Conservation (phyloP, 2,888 invertebrate species). For the Neoaliturus tenellus region DNA sequence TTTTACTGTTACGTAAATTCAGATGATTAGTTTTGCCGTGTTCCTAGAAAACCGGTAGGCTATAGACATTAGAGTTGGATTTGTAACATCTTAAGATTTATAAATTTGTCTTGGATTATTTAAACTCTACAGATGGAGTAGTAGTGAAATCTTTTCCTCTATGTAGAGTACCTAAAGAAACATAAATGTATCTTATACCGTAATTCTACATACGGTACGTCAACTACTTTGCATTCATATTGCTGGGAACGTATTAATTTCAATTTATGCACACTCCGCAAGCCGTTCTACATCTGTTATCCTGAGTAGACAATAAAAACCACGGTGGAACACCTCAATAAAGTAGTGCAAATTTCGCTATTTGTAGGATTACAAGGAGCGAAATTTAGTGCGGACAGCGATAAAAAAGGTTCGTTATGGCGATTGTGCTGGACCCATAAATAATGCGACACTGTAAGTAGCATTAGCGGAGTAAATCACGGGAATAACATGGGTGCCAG, state of each 20-base stretch:
- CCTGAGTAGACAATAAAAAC: not conserved
- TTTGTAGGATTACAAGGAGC: conserved; percentile 26
- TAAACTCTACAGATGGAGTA: no score
- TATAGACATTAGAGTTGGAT: no score
- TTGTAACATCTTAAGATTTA: no score
- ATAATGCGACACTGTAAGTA: conserved; percentile 34
- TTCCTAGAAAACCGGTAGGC: no score
- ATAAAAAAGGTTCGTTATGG: conserved; percentile 42
- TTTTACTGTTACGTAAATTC: no score
- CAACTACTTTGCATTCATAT: not conserved
- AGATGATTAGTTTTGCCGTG: no score
- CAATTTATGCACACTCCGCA: not conserved
- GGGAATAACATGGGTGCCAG: not conserved
- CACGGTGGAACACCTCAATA: not conserved
- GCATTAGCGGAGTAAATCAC: conserved; percentile 29
- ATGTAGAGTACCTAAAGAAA: no score
- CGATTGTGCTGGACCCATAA: conserved; percentile 23
- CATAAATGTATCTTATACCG: no score
- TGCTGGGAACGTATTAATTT: not conserved
- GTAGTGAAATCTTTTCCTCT: no score
- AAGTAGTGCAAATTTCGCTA: conserved; percentile 21
- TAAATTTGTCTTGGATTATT: no score
- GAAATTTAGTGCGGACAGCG: conserved; percentile 20
- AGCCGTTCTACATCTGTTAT: conserved; percentile 12
- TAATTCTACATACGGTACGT: no score